Conservation (phyloP, 2,888 invertebrate genomes). For the Byasa hedistus region DNA sequence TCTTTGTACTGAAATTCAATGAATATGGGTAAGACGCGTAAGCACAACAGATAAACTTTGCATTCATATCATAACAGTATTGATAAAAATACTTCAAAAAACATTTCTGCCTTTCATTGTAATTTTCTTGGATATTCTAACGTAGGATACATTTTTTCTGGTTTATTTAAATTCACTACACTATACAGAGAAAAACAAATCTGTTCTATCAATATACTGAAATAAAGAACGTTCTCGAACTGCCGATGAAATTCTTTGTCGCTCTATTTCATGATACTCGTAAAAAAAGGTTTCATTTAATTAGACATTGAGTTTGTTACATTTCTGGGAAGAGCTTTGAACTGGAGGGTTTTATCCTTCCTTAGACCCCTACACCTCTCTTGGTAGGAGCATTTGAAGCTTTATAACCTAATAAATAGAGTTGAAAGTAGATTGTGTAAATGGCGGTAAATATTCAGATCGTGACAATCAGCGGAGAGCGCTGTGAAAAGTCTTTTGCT, state of each 20-base stretch:
- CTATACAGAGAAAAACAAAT: not conserved
- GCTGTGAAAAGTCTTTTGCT: constrained; percentile 62
- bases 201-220: not conserved
- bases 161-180: no score
- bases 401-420: constrained; percentile 35
- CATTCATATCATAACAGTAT: no score
- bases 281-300: constrained; percentile 62
- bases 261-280: not conserved
- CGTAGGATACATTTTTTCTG: no score
- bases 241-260: constrained; percentile 4
- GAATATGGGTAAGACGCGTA: no score
- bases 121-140: no score
- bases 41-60: no score
- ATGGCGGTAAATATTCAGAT: constrained; percentile 57
- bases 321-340: constrained; percentile 72
- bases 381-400: constrained; percentile 43
- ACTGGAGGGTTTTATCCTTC: constrained; percentile 70
- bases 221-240: not conserved
- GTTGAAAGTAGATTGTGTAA: constrained; percentile 4
- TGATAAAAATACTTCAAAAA: no score
- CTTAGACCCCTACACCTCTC: constrained; percentile 67
- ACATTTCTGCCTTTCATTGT: no score
- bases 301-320: constrained; percentile 74
- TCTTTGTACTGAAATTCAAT: no score
- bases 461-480: constrained; percentile 65